phyloP scores from a whole-genome alignment of 2,888 invertebrate genomes.

The Sericinus montela region DNA sequence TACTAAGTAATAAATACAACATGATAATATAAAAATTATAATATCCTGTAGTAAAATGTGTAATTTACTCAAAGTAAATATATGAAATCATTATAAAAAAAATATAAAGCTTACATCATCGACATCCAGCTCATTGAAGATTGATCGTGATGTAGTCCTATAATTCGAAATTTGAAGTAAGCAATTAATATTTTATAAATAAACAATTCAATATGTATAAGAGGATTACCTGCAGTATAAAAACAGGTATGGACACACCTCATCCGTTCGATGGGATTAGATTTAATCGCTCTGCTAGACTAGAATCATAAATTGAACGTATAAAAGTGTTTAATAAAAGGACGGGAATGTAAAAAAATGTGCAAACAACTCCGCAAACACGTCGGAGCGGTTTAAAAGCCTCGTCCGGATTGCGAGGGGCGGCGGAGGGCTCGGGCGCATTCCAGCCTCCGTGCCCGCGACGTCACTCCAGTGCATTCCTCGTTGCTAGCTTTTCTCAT shows the following conservation, averaged over 20 bases:
- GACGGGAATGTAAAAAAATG: conserved; percentile 75
- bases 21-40: no score
- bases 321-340: conserved; percentile 64
- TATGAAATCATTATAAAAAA: no score
- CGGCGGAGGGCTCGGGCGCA: conserved; percentile 61
- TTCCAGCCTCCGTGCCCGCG: conserved; percentile 66
- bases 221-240: neutral
- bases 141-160: no score
- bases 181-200: no score
- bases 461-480: conserved; percentile 63
- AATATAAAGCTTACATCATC: no score
- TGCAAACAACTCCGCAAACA: conserved; percentile 77
- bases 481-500: conserved; percentile 22
- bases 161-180: no score
- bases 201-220: neutral
- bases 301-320: conserved; percentile 30
- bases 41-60: no score
- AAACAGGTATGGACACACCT: conserved; percentile 6
- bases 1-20: no score
- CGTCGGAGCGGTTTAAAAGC: conserved; percentile 77
- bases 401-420: conserved; percentile 76
- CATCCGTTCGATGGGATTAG: conserved; percentile 17
- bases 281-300: conserved; percentile 24
- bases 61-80: no score
- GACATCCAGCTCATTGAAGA: no score